phyloP scores from a whole-genome alignment of 1,140 invertebrate species.

The Leptestheria dahalacensis region DNA sequence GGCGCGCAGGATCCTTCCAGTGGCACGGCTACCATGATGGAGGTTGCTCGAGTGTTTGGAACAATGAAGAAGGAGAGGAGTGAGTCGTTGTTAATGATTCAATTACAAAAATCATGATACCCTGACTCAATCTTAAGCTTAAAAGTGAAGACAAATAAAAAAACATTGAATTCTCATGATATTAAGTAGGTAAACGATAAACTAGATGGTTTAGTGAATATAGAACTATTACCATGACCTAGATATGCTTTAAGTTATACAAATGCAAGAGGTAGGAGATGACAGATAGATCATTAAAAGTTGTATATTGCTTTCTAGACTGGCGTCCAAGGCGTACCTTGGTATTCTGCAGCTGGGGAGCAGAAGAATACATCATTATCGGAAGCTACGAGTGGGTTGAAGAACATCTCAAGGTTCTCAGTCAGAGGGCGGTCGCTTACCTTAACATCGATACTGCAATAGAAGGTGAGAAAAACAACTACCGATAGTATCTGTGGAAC shows the following conservation, averaged over 20 bases:
- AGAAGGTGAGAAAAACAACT: neutral
- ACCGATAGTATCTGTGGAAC: too few relatives aligned
- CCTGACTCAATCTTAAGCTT: too few relatives aligned
- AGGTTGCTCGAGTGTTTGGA: conserved; percentile 34
- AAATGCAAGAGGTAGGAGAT: too few relatives aligned
- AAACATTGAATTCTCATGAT: too few relatives aligned
- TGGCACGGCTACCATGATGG: conserved; percentile 36
- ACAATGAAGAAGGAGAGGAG: conserved; percentile 22
- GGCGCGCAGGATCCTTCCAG: conserved; percentile 37
- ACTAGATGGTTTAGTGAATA: too few relatives aligned
- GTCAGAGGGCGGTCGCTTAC: conserved; percentile 26
- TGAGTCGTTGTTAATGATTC: too few relatives aligned
- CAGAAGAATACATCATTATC: conserved; percentile 32
- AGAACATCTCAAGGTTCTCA: conserved; percentile 18
- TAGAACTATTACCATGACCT: too few relatives aligned
- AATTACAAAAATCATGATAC: too few relatives aligned
- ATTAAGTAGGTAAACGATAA: too few relatives aligned
- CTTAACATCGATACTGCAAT: conserved; percentile 23
- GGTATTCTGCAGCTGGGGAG: conserved; percentile 34
- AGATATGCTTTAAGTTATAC: too few relatives aligned
- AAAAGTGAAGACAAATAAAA: too few relatives aligned
- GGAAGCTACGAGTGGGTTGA: conserved; percentile 34
- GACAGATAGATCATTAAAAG: too few relatives aligned
- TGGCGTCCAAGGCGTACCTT: conserved; percentile 31
- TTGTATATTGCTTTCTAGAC: conserved; percentile 13